phyloP scores from a whole-genome alignment of 2,888 invertebrate species.

The Nomada flava region DNA sequence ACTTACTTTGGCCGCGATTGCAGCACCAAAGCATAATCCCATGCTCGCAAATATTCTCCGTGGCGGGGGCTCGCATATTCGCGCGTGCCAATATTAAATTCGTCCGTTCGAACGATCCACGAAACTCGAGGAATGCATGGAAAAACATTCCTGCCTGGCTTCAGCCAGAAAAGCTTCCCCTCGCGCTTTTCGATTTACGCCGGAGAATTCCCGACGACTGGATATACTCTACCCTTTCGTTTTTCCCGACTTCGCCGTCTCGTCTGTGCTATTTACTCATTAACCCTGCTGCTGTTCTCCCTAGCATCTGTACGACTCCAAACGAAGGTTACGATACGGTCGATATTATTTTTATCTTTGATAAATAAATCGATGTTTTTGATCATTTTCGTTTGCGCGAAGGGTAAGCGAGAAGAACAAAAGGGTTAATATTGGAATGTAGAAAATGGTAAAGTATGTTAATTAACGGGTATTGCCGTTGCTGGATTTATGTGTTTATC shows the following conservation, averaged over 20 bases:
- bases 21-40: constrained; percentile 12
- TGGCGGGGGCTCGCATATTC: not conserved
- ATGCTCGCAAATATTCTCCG: constrained; percentile 1
- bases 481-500: too few species aligned
- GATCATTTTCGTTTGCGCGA: too few species aligned
- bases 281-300: too few species aligned
- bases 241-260: not conserved
- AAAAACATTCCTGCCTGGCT: constrained; percentile 35
- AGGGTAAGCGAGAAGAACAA: too few species aligned
- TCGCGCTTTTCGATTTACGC: constrained; percentile 8
- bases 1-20: constrained; percentile 1
- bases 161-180: constrained; percentile 1
- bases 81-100: constrained; percentile 49
- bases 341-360: too few species aligned
- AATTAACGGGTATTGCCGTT: too few species aligned
- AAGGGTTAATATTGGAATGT: too few species aligned
- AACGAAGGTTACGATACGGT: too few species aligned
- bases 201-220: constrained; percentile 13
- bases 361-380: too few species aligned
- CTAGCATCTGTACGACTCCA: too few species aligned
- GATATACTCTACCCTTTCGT: not conserved
- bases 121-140: constrained; percentile 36
- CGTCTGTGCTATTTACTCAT: not conserved
- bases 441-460: too few species aligned
- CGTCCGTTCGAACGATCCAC: constrained; percentile 23